Evolutionary conservation across 2,888 invertebrate species (phyloP).

Genomic region (Scrobipalpa costella): DNA sequence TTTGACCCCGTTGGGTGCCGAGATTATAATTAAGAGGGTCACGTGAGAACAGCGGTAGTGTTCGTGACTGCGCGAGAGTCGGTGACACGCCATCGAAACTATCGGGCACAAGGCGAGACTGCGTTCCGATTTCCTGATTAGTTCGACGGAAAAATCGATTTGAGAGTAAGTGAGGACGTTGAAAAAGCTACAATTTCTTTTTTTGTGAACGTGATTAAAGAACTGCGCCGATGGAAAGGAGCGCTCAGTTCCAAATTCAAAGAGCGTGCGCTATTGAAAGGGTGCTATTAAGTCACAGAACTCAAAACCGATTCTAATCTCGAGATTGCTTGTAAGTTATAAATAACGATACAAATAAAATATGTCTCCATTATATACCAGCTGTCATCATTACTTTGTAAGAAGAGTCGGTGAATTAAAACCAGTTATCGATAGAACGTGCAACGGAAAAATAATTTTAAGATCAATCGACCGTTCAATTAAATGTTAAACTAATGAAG

Average conservation of each 20-base stretch:
- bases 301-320: background rate
- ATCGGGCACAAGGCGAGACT: constrained; percentile 71
- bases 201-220: constrained; percentile 2
- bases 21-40: constrained; percentile 70
- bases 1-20: constrained; percentile 55
- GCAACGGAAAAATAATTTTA: constrained; percentile 16
- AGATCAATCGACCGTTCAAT: constrained; percentile 8
- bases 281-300: background rate
- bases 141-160: constrained; percentile 38
- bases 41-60: constrained; percentile 62
- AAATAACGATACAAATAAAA: constrained; percentile 7
- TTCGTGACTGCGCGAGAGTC: constrained; percentile 68
- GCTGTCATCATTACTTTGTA: constrained; percentile 21
- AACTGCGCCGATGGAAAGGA: background rate
- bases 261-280: constrained; percentile 7
- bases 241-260: constrained; percentile 1
- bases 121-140: constrained; percentile 65
- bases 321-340: constrained; percentile 13
- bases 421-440: constrained; percentile 8
- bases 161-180: constrained; percentile 1
- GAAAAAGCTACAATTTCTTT: constrained; percentile 10
- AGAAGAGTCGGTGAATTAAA: constrained; percentile 13
- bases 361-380: constrained; percentile 12
- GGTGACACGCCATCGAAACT: constrained; percentile 69
- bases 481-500: constrained; percentile 22